A percentile compares a stretch with the other conserved stretches of the same genome.
These are phyloP conservation scores for Hippocampus kuda DNA, from an alignment of 2,797 vertebrate genomes.

Conservation along the genomic window DNA sequence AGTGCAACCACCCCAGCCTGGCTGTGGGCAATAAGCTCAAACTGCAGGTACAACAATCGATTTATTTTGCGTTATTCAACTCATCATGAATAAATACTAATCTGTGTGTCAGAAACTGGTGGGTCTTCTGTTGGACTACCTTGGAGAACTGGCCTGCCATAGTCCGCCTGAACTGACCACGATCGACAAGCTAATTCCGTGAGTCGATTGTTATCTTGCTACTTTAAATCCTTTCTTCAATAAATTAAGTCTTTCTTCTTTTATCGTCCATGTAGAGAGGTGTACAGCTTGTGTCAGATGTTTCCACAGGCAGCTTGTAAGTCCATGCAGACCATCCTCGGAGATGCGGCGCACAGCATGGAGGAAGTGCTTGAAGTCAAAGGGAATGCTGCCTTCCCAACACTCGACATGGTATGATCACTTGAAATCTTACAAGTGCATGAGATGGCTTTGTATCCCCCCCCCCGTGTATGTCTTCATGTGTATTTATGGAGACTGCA, in stretches of 20 bases:
- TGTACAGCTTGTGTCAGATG: constrained; percentile 82
- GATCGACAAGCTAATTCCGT: constrained; percentile 78
- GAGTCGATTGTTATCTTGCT: constrained; percentile 33
- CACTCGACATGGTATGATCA: constrained; percentile 72
- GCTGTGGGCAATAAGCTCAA: constrained; percentile 85
- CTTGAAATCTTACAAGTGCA: not conserved
- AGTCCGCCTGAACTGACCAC: constrained; percentile 72
- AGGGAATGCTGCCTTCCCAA: constrained; percentile 69
- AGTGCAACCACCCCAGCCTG: constrained; percentile 86
- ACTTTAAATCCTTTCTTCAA: not conserved
- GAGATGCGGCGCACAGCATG: constrained; percentile 74
- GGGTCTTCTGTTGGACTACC: constrained; percentile 83
- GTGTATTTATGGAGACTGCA: not conserved
- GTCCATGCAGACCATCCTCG: constrained; percentile 67
- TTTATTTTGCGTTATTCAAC: not conserved
- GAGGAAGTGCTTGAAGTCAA: constrained; percentile 75
- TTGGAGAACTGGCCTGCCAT: constrained; percentile 73
- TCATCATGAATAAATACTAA: not conserved
- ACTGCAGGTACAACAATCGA: constrained; percentile 66
- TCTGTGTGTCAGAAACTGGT: constrained; percentile 76
- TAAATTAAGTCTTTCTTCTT: not conserved
- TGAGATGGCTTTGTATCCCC: not conserved
- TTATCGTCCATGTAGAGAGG: constrained; percentile 58
- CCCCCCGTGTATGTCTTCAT: too few relatives aligned
- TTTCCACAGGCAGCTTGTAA: constrained; percentile 76